Conservation (phyloP, 2,113 vertebrate genomes). For the Nibea coibor region DNA sequence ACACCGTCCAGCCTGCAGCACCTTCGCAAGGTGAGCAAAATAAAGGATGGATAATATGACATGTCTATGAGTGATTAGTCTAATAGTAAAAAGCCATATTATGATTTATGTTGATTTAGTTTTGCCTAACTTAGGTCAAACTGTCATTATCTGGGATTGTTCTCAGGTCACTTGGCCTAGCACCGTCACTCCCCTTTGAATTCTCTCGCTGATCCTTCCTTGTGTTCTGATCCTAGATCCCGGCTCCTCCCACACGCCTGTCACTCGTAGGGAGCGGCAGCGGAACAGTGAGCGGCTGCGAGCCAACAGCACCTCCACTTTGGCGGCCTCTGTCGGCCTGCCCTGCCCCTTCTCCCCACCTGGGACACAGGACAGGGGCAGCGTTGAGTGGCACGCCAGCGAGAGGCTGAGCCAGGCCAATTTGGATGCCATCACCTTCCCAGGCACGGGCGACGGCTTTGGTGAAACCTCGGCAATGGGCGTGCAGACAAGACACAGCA, state of each 20-base stretch:
- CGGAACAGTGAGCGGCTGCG: conserved; percentile 73
- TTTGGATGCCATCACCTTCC: conserved; percentile 74
- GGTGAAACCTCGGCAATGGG: neutral
- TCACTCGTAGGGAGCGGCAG: conserved; percentile 67
- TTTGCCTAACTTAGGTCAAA: too few relatives aligned
- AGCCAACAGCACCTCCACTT: conserved; percentile 67
- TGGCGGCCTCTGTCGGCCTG: conserved; percentile 84
- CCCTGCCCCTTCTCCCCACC: conserved; percentile 76
- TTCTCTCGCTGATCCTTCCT: neutral
- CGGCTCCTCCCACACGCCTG: conserved; percentile 41
- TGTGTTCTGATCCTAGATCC: conserved; percentile 22
- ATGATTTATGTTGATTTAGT: too few relatives aligned
- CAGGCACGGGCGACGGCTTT: neutral
- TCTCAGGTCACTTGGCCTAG: too few relatives aligned
- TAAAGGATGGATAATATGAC: too few relatives aligned
- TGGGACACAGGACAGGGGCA: neutral
- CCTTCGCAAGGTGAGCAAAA: conserved; percentile 36
- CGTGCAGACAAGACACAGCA: conserved; percentile 36
- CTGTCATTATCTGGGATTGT: too few relatives aligned
- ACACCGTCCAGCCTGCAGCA: conserved; percentile 11
- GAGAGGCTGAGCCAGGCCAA: conserved; percentile 69
- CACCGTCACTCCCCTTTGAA: neutral
- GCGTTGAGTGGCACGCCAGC: conserved; percentile 55
- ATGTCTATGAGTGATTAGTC: neutral
- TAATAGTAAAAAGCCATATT: too few relatives aligned